These are phyloP conservation scores for Arothron firmamentum DNA, from an alignment of 2,113 vertebrate genomes.

Conservation along the genomic window DNA sequence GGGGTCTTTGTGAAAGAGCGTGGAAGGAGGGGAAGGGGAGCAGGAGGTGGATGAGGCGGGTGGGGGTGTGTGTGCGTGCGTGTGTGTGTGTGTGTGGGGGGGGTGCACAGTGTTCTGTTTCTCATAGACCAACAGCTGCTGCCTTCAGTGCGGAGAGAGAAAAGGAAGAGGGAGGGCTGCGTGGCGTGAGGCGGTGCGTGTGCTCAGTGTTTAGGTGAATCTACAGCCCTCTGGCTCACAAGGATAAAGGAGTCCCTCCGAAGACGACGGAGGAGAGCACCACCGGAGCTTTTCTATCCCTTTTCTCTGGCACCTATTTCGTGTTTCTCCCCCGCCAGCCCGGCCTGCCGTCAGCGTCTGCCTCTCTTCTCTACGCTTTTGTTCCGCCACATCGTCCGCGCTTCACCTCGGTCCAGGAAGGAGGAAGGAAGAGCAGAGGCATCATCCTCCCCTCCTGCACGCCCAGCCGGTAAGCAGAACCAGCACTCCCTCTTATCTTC, in stretches of 20 bases:
- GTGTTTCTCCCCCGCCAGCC: constrained; percentile 11
- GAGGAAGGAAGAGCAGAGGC: constrained; percentile 53
- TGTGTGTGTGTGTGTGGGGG: constrained; percentile 50
- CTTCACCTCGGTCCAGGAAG: constrained; percentile 42
- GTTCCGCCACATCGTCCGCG: constrained; percentile 52
- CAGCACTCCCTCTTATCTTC: constrained; percentile 1
- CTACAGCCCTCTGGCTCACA: constrained; percentile 69
- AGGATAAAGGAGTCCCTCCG: constrained; percentile 68
- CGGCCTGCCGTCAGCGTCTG: neutral
- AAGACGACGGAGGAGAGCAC: constrained; percentile 36
- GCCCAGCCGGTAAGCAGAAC: constrained; percentile 71
- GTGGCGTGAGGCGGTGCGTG: constrained; percentile 69
- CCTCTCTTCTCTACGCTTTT: constrained; percentile 44
- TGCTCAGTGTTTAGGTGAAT: constrained; percentile 72
- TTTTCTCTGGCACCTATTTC: constrained; percentile 12
- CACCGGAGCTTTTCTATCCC: constrained; percentile 22
- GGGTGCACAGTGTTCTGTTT: constrained; percentile 75
- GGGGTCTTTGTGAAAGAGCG: constrained; percentile 67
- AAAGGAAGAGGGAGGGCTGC: constrained; percentile 64
- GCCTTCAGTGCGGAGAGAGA: constrained; percentile 66
- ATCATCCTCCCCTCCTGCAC: constrained; percentile 57
- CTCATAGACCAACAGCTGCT: constrained; percentile 74
- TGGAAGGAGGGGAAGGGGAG: constrained; percentile 55
- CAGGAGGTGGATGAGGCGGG: constrained; percentile 14
- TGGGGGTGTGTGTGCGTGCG: constrained; percentile 48